phyloP scores from a whole-genome alignment of 2,797 vertebrate species.

The Emydoidea blandingii region DNA sequence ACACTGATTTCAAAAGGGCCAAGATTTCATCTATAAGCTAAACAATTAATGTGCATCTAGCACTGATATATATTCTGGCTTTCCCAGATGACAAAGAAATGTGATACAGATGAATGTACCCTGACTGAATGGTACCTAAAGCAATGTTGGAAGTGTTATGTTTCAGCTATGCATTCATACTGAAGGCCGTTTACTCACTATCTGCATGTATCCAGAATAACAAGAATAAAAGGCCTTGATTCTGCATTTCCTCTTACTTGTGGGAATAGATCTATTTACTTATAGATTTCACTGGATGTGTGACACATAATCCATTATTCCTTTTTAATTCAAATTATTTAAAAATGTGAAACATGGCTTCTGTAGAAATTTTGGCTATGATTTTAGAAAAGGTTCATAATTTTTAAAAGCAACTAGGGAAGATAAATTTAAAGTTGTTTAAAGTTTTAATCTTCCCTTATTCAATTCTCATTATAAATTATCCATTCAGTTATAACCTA shows the following conservation, averaged over 20 bases:
- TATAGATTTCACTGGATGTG: constrained; percentile 1
- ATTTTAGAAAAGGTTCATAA: background rate
- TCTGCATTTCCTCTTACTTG: background rate
- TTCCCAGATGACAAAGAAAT: background rate
- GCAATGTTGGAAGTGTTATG: background rate
- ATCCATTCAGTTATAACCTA: background rate
- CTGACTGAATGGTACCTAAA: background rate
- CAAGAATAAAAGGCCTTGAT: background rate
- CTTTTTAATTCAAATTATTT: background rate
- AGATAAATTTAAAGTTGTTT: background rate
- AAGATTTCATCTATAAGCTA: background rate
- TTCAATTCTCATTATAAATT: background rate
- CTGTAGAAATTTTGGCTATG: background rate
- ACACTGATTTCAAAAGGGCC: background rate
- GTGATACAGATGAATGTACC: background rate
- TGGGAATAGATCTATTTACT: background rate
- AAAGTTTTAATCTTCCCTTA: background rate
- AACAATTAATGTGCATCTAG: background rate
- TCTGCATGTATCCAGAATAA: background rate
- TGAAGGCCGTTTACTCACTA: background rate
- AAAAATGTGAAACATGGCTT: background rate
- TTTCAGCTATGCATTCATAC: background rate
- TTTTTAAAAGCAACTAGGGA: background rate
- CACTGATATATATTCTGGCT: background rate
- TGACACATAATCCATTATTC: background rate